Base-by-base conservation (phyloP, 2,888 invertebrate genomes). In the Barypeithes pellucidus region DNA sequence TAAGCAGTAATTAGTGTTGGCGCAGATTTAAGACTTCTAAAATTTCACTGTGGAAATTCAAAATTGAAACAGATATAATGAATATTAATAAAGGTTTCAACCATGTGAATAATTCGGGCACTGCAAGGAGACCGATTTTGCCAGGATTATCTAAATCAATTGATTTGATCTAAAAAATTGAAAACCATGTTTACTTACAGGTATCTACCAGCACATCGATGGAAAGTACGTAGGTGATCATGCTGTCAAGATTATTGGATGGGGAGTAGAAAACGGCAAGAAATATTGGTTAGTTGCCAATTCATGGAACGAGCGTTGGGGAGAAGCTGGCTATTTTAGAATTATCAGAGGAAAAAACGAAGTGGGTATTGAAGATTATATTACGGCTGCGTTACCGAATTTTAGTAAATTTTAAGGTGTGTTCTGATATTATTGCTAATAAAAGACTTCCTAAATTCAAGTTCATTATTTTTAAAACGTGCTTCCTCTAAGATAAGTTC, bases 261-360 rank as follows among this genome's bases (percentile, higher is more conserved):
- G 95, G 94, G 97, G 97, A 47, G 91, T 90, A 0, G 93, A 95
- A 76, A 72, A 77, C 52, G 90, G 89, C 7, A 89, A 89, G 65
- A 93, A 93, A 62, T 97, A 95, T 85, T 97, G 97, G 97, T 89
- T 95, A 29, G 90, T 95, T 79, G 95, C 94, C 68, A 97, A 97
- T 88, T 95, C 95, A 0, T 97, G 96, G 96, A 97, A 97, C 87
- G 88, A 89, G 0, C 96, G 96, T 84, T 97, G 97, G 96, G 96
- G 97, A 76, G 92, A 94, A 84, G 89, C 91, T 83, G 95, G 95
- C 2, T 95, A 89, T 87, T 96, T 97, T 88, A 95, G 95, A 86
- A 96, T 97, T 77, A 87, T 94, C 20, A 90, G 96, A 73, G 96
- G 96, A 3, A 84, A 87, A 75, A 91, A 94, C 83, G 92, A 94